Conservation (phyloP, 2,113 vertebrate genomes). For the Xenus cinereus region DNA sequence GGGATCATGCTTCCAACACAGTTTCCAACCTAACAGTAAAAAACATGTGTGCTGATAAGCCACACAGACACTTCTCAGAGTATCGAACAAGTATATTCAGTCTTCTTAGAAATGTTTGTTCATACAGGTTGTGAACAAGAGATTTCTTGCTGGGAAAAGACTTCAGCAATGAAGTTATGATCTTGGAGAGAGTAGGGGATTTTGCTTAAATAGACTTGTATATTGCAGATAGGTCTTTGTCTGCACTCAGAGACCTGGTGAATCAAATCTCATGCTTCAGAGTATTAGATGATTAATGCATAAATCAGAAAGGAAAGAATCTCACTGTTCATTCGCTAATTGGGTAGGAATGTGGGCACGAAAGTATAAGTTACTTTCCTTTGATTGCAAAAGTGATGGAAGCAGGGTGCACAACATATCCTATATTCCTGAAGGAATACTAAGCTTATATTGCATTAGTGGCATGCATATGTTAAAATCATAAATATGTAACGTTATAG, state of each 20-base stretch:
- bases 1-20: not conserved
- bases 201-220: not conserved
- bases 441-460: not conserved
- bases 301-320: not conserved
- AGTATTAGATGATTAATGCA: not conserved
- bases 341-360: not conserved
- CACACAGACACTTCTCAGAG: not conserved
- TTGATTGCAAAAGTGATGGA: not conserved
- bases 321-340: not conserved
- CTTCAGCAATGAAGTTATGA: not conserved
- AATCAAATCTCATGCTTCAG: not conserved
- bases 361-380: not conserved
- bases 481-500: not conserved
- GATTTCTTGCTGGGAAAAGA: not conserved
- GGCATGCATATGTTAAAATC: not conserved
- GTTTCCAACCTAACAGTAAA: not conserved
- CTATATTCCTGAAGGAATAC: not conserved
- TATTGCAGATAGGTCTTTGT: not conserved
- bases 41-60: not conserved
- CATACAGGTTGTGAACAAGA: not conserved
- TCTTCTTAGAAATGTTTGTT: not conserved
- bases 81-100: not conserved
- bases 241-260: not conserved
- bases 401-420: not conserved
- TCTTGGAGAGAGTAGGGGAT: not conserved